Evolutionary conservation across 2,797 vertebrate species (phyloP), one percentile per base, ranked within the genome.

Genomic region (Darevskia nairensis): DNA sequence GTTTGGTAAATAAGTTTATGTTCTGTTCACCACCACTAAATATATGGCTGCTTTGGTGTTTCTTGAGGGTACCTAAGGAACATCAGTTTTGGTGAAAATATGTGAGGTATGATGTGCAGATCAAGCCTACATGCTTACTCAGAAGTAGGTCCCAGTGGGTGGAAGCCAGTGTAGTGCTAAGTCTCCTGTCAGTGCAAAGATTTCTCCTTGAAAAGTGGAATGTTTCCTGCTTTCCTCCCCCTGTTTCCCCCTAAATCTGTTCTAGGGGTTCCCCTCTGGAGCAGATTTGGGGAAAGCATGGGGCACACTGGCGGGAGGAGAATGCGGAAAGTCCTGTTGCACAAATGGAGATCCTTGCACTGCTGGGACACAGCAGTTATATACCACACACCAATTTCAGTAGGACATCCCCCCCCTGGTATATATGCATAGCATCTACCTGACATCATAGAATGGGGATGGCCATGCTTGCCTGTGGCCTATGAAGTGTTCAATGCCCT

Each of bases 21-120:
- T 2, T 86, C 86, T 85, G 7, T 2, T 89, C 81, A 29, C 75
- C 13, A 9, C 81, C 82, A 15, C 10, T 44, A 77, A 81, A 5
- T 74, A 1, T 84, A 87, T 82, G 41, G 59, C 86, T 69, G 77
- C 13, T 46, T 71, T 64, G 27, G 78, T 4, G 46, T 85, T 71
- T 66, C 86, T 23, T n/a, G 71, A 19, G 0, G 0, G 71, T 83
- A 15, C 8, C 29, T 39, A 83, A 41, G 6, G 0, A 77, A 83
- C 84, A 85, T 23, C 55, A 61, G 7, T 82, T 89, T 86, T 86
- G 39, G 1, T 1, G 29, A 84, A 39, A 84, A 29, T 27, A 1
- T 13, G 41, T 0, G 27, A 17, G 59, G 23, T 76, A 64, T 76
- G 21, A n/a, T 64, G 74, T 91, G 72, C 25, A 75, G 21, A 39